phyloP scores from a whole-genome alignment of 2,888 invertebrate species.

The Chloroclystis v-ata region DNA sequence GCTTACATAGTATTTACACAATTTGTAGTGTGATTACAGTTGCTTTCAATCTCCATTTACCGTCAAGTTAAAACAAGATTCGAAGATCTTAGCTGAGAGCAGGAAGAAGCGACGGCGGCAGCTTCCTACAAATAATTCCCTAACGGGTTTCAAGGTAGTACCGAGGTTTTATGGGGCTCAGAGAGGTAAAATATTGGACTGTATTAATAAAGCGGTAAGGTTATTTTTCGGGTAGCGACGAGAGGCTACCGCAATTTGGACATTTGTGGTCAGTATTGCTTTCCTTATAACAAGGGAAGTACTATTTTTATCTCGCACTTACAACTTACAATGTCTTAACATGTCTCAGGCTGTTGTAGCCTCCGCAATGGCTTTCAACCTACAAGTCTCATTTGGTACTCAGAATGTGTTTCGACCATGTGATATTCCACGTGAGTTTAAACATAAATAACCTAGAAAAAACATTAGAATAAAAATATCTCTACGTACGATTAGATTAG shows the following conservation, averaged over 20 bases:
- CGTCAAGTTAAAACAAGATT: slow-evolving; percentile 13
- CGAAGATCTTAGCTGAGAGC: slow-evolving; percentile 6
- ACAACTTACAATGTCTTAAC: neutral
- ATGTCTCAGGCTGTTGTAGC: neutral
- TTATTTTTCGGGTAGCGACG: neutral
- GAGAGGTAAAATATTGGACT: slow-evolving; percentile 3
- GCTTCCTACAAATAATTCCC: slow-evolving; percentile 27
- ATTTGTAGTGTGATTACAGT: too few relatives aligned
- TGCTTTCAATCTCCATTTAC: too few relatives aligned
- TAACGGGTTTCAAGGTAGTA: slow-evolving; percentile 26
- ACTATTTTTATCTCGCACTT: neutral
- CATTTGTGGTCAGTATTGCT: neutral
- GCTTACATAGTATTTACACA: too few relatives aligned
- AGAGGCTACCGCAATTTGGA: neutral
- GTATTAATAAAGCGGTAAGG: slow-evolving; percentile 1
- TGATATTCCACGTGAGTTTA: too few relatives aligned
- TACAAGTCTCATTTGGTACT: too few relatives aligned
- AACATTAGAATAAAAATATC: too few relatives aligned
- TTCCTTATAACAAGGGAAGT: neutral
- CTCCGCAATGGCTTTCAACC: too few relatives aligned
- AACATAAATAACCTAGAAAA: too few relatives aligned
- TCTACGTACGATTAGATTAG: too few relatives aligned
- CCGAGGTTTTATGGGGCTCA: slow-evolving; percentile 15
- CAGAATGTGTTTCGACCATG: too few relatives aligned
- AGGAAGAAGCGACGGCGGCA: slow-evolving; percentile 23